phyloP scores from a whole-genome alignment of 2,797 vertebrate species.

The Centropyge bicolor region DNA sequence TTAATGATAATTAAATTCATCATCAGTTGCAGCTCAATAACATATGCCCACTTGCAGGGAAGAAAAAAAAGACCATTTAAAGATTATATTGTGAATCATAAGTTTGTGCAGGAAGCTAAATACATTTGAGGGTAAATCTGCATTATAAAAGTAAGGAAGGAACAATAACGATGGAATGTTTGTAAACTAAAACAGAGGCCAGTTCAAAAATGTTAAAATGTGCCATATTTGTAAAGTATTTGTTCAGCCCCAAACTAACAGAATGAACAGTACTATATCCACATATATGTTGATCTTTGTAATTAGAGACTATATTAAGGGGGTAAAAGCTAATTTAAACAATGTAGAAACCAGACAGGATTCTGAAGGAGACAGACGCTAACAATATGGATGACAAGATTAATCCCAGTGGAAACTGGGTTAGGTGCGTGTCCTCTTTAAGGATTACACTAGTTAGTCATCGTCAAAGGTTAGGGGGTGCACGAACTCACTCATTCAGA shows the following conservation, averaged over 20 bases:
- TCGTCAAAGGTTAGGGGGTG: conserved; percentile 49
- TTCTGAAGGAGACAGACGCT: conserved; percentile 41
- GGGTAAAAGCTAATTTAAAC: conserved; percentile 30
- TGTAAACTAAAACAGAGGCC: background rate
- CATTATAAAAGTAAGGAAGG: background rate
- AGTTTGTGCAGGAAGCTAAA: conserved; percentile 1
- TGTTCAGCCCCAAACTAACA: background rate
- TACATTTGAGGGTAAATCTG: background rate
- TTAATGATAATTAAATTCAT: conserved; percentile 9
- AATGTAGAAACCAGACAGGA: conserved; percentile 34
- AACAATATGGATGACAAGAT: conserved; percentile 62
- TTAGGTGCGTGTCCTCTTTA: conserved; percentile 53
- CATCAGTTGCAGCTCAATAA: background rate
- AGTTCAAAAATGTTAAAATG: background rate
- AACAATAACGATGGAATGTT: background rate
- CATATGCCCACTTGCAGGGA: background rate
- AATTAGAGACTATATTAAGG: conserved; percentile 14
- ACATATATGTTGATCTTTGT: conserved; percentile 13
- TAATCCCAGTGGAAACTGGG: conserved; percentile 66
- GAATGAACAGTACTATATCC: background rate
- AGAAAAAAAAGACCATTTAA: background rate
- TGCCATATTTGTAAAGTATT: background rate
- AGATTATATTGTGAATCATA: background rate
- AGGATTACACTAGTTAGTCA: conserved; percentile 61
- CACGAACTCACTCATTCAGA: conserved; percentile 33